A percentile compares a stretch with the other conserved stretches of the same genome.
These are phyloP conservation scores for Caretta caretta DNA, from an alignment of 2,113 vertebrate species.

Conservation along the genomic window DNA sequence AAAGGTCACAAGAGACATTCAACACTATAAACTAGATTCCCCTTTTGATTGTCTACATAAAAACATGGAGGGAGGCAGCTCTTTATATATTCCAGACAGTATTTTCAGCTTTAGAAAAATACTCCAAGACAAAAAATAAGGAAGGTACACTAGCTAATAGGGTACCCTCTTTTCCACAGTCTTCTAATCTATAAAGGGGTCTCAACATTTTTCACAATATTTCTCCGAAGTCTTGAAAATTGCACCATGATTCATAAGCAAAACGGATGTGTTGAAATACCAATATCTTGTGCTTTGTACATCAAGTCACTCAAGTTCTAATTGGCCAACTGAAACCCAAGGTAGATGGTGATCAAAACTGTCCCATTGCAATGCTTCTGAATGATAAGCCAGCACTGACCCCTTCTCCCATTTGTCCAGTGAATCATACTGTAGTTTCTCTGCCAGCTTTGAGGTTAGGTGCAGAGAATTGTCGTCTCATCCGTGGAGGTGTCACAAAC, in stretches of 20 bases:
- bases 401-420: conserved; percentile 44
- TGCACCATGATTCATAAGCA: conserved; percentile 23
- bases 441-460: conserved; percentile 94
- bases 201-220: conserved; percentile 23
- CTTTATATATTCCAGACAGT: conserved; percentile 68
- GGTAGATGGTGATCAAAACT: conserved; percentile 18
- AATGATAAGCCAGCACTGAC: neutral
- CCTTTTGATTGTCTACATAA: conserved; percentile 72
- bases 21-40: conserved; percentile 61
- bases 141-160: conserved; percentile 52
- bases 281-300: conserved; percentile 28
- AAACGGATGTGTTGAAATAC: conserved; percentile 14
- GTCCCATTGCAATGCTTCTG: neutral
- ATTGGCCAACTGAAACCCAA: conserved; percentile 4
- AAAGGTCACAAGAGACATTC: conserved; percentile 68
- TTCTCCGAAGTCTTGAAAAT: conserved; percentile 55
- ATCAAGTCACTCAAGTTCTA: neutral
- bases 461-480: conserved; percentile 95
- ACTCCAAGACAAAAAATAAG: conserved; percentile 60
- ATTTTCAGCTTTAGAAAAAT: conserved; percentile 69
- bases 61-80: conserved; percentile 59
- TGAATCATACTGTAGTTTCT: conserved; percentile 91
- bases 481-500: conserved; percentile 90
- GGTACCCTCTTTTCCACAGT: conserved; percentile 39
- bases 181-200: conserved; percentile 36